Conservation (phyloP, 1,140 invertebrate genomes). For the Ceratina australensis region DNA sequence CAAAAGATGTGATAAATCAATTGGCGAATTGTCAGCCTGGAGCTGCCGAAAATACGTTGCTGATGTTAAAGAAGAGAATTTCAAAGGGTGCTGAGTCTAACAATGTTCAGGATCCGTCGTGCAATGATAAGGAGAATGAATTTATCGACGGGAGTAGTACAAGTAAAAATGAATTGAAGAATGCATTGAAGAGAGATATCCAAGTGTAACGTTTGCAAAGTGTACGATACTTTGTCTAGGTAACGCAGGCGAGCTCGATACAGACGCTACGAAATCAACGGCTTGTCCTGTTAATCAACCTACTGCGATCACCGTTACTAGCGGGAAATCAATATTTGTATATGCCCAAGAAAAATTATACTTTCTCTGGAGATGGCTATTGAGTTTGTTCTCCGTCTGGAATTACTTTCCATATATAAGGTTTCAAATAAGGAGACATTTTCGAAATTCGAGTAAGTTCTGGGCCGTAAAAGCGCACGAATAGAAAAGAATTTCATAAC, state of each 20-base stretch:
- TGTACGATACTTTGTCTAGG: slow-evolving; percentile 1
- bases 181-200: not conserved
- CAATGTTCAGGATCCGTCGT: not conserved
- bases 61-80: slow-evolving; percentile 73
- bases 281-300: not conserved
- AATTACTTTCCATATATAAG: slow-evolving; percentile 7
- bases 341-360: not conserved
- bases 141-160: not conserved
- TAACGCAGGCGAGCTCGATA: not conserved
- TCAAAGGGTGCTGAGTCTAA: not conserved
- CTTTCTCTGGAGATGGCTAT: slow-evolving; percentile 15
- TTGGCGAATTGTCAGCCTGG: slow-evolving; percentile 81
- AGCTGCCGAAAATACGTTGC: slow-evolving; percentile 81
- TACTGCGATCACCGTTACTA: not conserved
- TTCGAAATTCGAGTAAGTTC: slow-evolving; percentile 18
- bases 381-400: slow-evolving; percentile 28
- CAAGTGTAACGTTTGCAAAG: not conserved
- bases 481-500: too few relatives aligned
- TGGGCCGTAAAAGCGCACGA: too few relatives aligned
- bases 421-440: not conserved
- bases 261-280: not conserved
- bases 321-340: slow-evolving; percentile 4
- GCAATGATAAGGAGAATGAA: not conserved
- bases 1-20: slow-evolving; percentile 80
- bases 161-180: not conserved